Conservation (phyloP, 2,797 vertebrate species). For the Mormyrus hasselquistii region DNA sequence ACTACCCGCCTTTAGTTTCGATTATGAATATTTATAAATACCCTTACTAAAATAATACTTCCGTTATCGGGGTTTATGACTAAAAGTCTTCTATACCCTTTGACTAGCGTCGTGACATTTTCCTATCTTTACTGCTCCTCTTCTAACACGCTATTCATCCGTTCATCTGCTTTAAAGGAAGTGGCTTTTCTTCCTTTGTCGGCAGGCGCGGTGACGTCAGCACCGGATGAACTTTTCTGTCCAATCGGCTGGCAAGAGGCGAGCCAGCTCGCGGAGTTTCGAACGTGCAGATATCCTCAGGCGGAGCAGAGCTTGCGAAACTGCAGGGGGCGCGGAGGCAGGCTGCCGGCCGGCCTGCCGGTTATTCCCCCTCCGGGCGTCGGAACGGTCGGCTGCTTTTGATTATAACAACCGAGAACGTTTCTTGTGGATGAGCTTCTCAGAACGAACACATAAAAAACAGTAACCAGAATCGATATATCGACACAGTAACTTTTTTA, state of each 20-base stretch:
- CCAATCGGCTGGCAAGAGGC: conserved; percentile 26
- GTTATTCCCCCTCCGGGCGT: neutral
- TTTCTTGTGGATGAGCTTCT: neutral
- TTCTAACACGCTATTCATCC: neutral
- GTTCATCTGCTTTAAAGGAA: conserved; percentile 53
- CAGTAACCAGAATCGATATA: neutral
- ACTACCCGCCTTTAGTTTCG: neutral
- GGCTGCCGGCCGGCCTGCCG: neutral
- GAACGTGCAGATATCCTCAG: neutral
- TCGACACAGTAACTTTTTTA: neutral
- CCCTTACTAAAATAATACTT: neutral
- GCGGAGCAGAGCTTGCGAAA: neutral
- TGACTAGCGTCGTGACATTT: conserved; percentile 47
- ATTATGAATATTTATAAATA: neutral
- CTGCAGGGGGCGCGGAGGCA: neutral
- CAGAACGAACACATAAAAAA: neutral
- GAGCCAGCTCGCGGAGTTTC: neutral
- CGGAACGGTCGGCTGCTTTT: neutral
- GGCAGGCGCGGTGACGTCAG: conserved; percentile 25
- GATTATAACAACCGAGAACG: neutral
- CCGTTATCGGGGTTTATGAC: neutral
- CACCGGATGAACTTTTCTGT: conserved; percentile 21
- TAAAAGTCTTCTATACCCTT: neutral
- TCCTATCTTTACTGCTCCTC: conserved; percentile 31
- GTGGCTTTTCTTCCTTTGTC: conserved; percentile 30